These are phyloP conservation scores for Gnathonemus echidnorhynchus DNA, from an alignment of 2,113 vertebrate genomes.

Conservation along the genomic window DNA sequence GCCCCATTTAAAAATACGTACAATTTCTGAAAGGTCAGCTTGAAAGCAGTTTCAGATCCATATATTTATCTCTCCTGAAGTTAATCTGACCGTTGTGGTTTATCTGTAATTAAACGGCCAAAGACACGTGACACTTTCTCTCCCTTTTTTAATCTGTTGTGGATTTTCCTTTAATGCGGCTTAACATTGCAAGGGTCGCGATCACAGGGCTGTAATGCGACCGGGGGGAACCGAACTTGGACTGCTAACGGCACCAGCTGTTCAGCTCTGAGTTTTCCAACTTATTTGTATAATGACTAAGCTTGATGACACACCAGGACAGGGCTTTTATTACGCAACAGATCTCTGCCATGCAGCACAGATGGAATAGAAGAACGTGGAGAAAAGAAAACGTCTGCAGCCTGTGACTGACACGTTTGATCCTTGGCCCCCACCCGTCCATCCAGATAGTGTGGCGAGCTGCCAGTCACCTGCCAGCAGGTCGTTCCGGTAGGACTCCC, in stretches of 20 bases:
- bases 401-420: neutral
- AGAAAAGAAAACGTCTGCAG: neutral
- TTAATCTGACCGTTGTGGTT: neutral
- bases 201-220: neutral
- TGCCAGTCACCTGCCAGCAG: neutral
- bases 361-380: neutral
- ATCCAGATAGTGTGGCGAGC: neutral
- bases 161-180: constrained; percentile 15
- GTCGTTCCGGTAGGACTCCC: neutral
- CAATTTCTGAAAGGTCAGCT: neutral
- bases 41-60: neutral
- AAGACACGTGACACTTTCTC: neutral
- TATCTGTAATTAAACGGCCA: neutral
- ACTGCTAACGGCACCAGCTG: constrained; percentile 7
- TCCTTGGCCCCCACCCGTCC: neutral
- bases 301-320: constrained; percentile 11
- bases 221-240: neutral
- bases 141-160: constrained; percentile 15
- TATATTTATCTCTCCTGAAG: neutral
- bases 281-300: constrained; percentile 20
- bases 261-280: constrained; percentile 12
- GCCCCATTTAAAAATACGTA: neutral
- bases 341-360: neutral
- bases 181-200: neutral
- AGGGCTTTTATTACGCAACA: constrained; percentile 9